Evolutionary conservation across 1,140 invertebrate genomes (phyloP).

Genomic region (Achatina immaculata): DNA sequence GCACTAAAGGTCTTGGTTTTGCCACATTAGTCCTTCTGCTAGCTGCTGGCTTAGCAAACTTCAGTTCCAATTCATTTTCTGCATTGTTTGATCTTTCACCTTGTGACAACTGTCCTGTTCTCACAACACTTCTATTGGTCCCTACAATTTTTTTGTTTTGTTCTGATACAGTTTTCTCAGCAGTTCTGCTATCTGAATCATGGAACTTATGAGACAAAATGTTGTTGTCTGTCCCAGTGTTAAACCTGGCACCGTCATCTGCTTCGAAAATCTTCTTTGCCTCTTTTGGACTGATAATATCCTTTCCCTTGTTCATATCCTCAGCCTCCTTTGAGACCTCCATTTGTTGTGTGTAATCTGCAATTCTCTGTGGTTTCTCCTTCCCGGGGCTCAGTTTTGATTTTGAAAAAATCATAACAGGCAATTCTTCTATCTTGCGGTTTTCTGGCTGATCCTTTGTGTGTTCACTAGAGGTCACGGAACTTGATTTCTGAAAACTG

Average conservation of each 20-base stretch:
- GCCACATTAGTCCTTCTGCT: background rate
- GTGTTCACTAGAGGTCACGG: slow-evolving; percentile 39
- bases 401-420: slow-evolving; percentile 29
- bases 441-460: slow-evolving; percentile 39
- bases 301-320: background rate
- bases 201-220: background rate
- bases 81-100: background rate
- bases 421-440: slow-evolving; percentile 17
- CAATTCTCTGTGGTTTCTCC: slow-evolving; percentile 8
- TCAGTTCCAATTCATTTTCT: background rate
- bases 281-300: background rate
- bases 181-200: background rate
- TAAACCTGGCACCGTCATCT: background rate
- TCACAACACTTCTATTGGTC: background rate
- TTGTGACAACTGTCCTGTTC: background rate
- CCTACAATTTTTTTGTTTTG: slow-evolving; percentile 1
- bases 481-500: slow-evolving; percentile 40
- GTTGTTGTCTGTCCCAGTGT: background rate
- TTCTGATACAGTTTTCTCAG: slow-evolving; percentile 8
- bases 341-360: slow-evolving; percentile 20
- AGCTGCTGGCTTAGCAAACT: background rate
- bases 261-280: background rate
- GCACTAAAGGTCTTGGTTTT: background rate
- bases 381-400: slow-evolving; percentile 26
- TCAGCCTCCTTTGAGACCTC: background rate